Base-by-base conservation (phyloP, 2,113 vertebrate species). In the Sisor rabdophorus region DNA sequence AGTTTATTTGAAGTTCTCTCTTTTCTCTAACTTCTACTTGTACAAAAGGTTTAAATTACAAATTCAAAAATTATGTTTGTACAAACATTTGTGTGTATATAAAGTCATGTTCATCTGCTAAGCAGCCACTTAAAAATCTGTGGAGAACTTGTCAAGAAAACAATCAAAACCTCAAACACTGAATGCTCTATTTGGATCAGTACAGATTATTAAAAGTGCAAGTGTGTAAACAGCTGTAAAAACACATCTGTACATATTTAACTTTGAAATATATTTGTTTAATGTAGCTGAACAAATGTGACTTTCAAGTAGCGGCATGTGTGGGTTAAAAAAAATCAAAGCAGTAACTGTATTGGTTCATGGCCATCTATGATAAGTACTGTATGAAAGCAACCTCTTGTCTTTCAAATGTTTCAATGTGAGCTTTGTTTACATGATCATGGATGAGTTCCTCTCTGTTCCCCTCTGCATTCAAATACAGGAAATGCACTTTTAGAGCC, bases 391-490 rank as follows among this genome's bases (percentile, higher is more conserved):
- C 86, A 87, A 82, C 76, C 59, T 85, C 85, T 90, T 89, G 87
- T 89, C 83, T 84, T 77, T 71, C 73, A 64, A 79, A 79, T 82
- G 86, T 80, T 84, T 91, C 88, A 92, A 88, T 90, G 82, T 82
- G 78, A 85, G 84, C 86, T 89, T 88, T 91, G 90, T 92, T 88
- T 87, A 77, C 87, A 75, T 16, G 40, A 79, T 87, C 74, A 87
- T 85, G 88, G 85, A 89, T 85, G 85, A 89, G 85, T 88, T 87
- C 81, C 84, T 88, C 85, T 85, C 64, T 65, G 78, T 78, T 54
- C 76, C 48, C 76, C 60, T 70, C 36, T 85, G 83, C 82, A 87
- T 90, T 90, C 83, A 89, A 86, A 90, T 83, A 86, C 87, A 90
- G 89, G 89, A 91, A 90, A 86, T 79, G 36, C 83, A 79, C 84